Evolutionary conservation across 2,888 invertebrate species (phyloP).

Genomic region (Machimus rusticus): DNA sequence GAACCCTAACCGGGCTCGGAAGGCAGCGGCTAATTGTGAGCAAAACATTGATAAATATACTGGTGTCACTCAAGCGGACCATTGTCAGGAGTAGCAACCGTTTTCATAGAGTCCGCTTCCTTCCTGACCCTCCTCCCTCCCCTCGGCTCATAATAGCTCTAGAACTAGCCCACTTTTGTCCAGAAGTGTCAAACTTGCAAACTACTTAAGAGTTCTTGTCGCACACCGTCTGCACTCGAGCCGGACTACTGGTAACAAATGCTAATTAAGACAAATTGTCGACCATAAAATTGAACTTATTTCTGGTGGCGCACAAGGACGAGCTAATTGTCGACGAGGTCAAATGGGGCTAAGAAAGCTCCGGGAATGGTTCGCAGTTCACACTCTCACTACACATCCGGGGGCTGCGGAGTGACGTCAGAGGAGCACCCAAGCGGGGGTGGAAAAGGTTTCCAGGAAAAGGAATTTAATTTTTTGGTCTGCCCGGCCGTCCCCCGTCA

Average conservation of each 20-base stretch:
- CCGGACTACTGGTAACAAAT: constrained; percentile 41
- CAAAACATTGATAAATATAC: constrained; percentile 29
- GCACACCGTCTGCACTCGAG: constrained; percentile 20
- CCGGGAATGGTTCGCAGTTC: neutral
- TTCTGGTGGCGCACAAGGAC: constrained; percentile 36
- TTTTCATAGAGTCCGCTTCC: constrained; percentile 18
- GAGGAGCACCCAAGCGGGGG: neutral
- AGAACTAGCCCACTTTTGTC: constrained; percentile 23
- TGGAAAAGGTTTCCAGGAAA: neutral
- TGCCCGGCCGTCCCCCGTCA: neutral
- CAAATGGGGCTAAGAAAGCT: constrained; percentile 22
- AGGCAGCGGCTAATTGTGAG: neutral
- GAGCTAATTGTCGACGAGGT: constrained; percentile 37
- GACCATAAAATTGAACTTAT: constrained; percentile 47
- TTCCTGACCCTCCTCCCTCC: neutral
- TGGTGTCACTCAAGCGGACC: constrained; percentile 15
- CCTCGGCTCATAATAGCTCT: neutral
- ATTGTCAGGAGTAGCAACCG: neutral
- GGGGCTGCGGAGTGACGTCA: neutral
- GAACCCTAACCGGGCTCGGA: neutral
- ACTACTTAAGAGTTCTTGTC: constrained; percentile 36
- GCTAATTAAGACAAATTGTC: constrained; percentile 47
- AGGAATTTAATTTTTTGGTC: neutral
- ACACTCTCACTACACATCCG: neutral
- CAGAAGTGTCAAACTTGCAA: constrained; percentile 40